Evolutionary conservation across 1,140 invertebrate species (phyloP).

Genomic region (Babylonia areolata): DNA sequence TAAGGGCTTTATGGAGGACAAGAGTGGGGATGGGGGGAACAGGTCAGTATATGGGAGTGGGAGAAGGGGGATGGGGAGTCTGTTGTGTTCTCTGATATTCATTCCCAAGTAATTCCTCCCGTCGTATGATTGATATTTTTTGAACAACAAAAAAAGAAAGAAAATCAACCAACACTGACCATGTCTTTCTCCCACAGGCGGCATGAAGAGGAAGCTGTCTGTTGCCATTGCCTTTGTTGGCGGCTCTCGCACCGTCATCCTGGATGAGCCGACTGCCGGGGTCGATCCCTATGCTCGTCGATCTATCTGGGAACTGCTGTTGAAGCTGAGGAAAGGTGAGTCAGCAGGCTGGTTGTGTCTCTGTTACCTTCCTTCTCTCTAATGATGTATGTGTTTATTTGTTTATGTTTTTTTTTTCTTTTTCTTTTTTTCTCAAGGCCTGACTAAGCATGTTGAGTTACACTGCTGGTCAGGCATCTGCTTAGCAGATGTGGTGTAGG

Average conservation of each 20-base stretch:
- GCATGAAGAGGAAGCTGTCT: slow-evolving; percentile 81
- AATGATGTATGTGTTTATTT: neutral
- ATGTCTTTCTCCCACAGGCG: slow-evolving; percentile 70
- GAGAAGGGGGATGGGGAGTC: too few relatives aligned
- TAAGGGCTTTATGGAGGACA: too few relatives aligned
- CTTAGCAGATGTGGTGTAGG: too few relatives aligned
- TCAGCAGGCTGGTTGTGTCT: neutral
- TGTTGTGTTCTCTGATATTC: too few relatives aligned
- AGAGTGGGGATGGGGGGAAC: too few relatives aligned
- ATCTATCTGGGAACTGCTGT: slow-evolving; percentile 79
- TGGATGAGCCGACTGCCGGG: slow-evolving; percentile 81
- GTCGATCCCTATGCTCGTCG: slow-evolving; percentile 79
- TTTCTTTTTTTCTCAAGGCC: slow-evolving; percentile 1
- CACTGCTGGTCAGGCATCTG: too few relatives aligned
- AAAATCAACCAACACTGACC: too few relatives aligned
- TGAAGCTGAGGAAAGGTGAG: slow-evolving; percentile 78
- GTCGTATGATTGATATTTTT: too few relatives aligned
- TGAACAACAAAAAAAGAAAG: too few relatives aligned
- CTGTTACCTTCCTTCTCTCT: neutral
- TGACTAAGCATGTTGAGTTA: too few relatives aligned
- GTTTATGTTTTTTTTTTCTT: neutral
- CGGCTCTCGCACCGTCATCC: slow-evolving; percentile 75
- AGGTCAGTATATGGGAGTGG: too few relatives aligned
- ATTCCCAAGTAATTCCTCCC: too few relatives aligned
- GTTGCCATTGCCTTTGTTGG: slow-evolving; percentile 81